Conservation (phyloP, 2,113 vertebrate species). For the Hydrochoerus hydrochaeris region DNA sequence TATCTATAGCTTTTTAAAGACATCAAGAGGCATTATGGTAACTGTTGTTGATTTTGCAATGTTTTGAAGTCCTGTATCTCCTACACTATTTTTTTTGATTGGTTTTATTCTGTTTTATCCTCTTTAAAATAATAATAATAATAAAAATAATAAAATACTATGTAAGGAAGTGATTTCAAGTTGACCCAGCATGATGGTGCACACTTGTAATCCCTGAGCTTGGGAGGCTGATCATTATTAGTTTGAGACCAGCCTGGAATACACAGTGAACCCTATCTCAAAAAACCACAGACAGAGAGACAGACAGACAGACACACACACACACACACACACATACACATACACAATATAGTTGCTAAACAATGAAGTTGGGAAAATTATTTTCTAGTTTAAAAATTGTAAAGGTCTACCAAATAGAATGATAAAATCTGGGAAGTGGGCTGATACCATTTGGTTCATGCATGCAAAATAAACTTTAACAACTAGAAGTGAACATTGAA, state of each 20-base stretch:
- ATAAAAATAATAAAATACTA: too few relatives aligned
- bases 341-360: not conserved
- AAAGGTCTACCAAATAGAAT: not conserved
- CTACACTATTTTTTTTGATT: too few relatives aligned
- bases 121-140: too few relatives aligned
- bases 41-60: too few relatives aligned
- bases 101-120: too few relatives aligned
- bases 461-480: not conserved
- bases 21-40: too few relatives aligned
- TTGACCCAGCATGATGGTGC: not conserved
- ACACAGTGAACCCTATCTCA: not conserved
- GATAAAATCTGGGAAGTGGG: not conserved
- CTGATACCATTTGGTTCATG: not conserved
- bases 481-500: not conserved
- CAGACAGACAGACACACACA: too few relatives aligned
- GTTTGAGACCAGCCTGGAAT: not conserved
- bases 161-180: not conserved
- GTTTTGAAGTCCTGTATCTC: too few relatives aligned
- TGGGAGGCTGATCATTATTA: not conserved
- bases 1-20: too few relatives aligned
- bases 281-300: not conserved
- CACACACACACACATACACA: too few relatives aligned
- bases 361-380: not conserved
- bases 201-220: not conserved
- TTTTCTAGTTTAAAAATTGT: constrained; percentile 52